Base-by-base conservation (phyloP, 92 coral and sea anemone genomes). In the Porites cylindrica region DNA sequence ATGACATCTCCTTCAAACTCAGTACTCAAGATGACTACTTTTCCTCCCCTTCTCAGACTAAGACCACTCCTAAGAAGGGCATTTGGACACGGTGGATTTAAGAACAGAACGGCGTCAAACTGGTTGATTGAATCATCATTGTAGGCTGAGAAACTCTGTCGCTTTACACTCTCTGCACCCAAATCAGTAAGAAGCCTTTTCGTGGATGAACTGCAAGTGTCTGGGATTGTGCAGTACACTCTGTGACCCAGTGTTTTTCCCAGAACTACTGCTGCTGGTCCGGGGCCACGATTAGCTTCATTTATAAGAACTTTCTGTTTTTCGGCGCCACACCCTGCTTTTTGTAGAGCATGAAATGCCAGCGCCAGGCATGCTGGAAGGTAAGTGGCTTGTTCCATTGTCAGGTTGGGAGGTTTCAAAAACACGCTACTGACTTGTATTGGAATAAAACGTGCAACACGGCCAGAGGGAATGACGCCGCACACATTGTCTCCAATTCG, bases 211-310 rank as follows among this genome's bases (percentile, higher is more conserved):
- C 70, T 38, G 26, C 79, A 82, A 20, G 81, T 32, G 75, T 82
- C 81, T 0, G 91, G 13, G 1, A 83, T 52, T 0, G 93, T 93
- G 80, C 93, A 93, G 12, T 78, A 16, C 1, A 87, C 93, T 14
- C 61, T 52, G 77, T 81, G 79, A 12, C 96, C 93, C 52, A 82
- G 9, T 32, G 91, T 77, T 29, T 23, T 86, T n/a, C 91, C 96
- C 19, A 90, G 83, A 17, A 58, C 38, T 51, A 83, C 79, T n/a
- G 91, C 93, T 51, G 93, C 92, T 7, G 83, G 66, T 3, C 91
- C 96, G 32, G 92, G 88, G 32, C 70, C 89, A 64, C 72, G 84
- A 82, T 93, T 66, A 0, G 86, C 96, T 29, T 90, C 90, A 63
- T 90, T 89, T 18, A 93, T 79, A 18, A 93, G 75, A 1, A 86